Conservation (phyloP, 2,888 invertebrate genomes). For the Lycophotia porphyrea region DNA sequence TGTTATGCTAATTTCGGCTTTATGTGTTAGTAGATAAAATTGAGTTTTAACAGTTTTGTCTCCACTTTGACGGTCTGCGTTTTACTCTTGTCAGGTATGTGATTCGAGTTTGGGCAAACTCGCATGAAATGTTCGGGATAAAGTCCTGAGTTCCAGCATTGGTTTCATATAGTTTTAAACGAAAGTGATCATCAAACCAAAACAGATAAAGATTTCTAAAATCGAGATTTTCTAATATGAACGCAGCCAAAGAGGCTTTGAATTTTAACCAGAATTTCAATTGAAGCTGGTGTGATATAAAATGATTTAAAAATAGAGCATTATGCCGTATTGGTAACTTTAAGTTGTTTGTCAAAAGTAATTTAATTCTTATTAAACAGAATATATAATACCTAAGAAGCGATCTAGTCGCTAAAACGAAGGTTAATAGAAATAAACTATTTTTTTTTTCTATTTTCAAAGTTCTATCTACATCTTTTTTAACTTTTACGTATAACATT, state of each 20-base stretch:
- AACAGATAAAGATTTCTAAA: background rate
- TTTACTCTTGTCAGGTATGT: background rate
- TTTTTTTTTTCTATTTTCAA: background rate
- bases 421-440: background rate
- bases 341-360: slow-evolving; percentile 21
- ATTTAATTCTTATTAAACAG: slow-evolving; percentile 7
- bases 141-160: background rate
- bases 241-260: background rate
- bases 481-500: background rate
- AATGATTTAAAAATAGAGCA: slow-evolving; percentile 5
- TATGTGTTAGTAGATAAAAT: background rate
- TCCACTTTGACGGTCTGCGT: background rate
- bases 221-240: background rate
- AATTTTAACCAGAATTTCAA: background rate
- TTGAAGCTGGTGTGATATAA: slow-evolving; percentile 1
- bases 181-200: background rate
- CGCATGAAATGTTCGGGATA: background rate
- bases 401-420: slow-evolving; percentile 44
- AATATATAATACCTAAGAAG: slow-evolving; percentile 43
- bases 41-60: background rate
- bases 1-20: background rate
- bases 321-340: background rate
- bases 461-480: background rate
- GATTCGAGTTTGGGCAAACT: background rate
- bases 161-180: background rate